Evolutionary conservation across 2,113 vertebrate genomes (phyloP), one percentile per base, ranked within the genome.

Genomic region (Syngnathus floridae): DNA sequence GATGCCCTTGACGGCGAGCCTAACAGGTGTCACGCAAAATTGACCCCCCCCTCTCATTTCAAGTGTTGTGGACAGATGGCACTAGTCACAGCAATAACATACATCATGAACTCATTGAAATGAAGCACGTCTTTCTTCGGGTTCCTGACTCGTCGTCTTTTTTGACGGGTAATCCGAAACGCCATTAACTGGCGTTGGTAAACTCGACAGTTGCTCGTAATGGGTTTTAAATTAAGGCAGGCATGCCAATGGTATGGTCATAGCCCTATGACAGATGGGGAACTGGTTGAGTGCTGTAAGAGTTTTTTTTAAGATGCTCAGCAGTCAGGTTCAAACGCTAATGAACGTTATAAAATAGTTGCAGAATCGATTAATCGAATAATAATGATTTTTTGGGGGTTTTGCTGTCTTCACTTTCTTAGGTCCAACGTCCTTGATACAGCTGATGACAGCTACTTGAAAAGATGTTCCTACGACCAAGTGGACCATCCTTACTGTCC

Each of bases 401-500:
- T 31, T 31, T 31, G 9, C 40, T 72, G 10, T 64, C 5, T 69
- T 64, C 9, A 36, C 35, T 26, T 38, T 52, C 2, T 57, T 26
- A 99, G 97, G 88, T 91, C 90, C 61, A 99, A 99, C 0, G 88
- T 98, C 64, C 86, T 92, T 11, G 81, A 92, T 8, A 91, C 89
- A 0, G 35, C 81, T 12, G 70, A 95, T 0, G 83, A 75, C 51
- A 66, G 75, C 58, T 96, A 93, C 83, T 85, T 99, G 77, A 98
- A 95, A 72, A 90, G 36, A 11, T 99, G 97, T 78, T 85, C 52
- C 45, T 95, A 92, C 61, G 88, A 93, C 66, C 75, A 38, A 0
- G 71, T 82, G 31, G 67, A 87, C 35, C 83, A 93, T 65, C 93
- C 83, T 13, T 98, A 97, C 82, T 99, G 96, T 71, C 97, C 97